Evolutionary conservation across 2,888 invertebrate genomes (phyloP), one percentile per base, ranked within the genome.

Genomic region (Trilocha varians): DNA sequence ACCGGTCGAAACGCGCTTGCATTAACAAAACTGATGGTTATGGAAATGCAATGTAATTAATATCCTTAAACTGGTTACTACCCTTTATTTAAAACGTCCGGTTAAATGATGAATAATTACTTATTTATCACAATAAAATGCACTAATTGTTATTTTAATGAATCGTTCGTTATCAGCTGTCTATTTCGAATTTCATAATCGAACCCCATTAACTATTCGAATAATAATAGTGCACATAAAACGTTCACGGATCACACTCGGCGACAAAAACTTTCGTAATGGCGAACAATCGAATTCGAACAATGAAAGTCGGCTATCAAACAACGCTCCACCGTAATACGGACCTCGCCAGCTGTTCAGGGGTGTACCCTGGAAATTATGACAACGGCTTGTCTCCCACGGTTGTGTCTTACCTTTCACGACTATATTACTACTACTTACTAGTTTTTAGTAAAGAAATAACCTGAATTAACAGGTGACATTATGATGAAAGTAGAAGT

Each of bases 311-410:
- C 70, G 65, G 55, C 72, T 65, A 74, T 78, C 76, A 73, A 80
- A 82, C 80, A 83, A 79, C 75, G 77, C 76, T 78, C 59, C 57
- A 57, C 63, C 69, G 65, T 67, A 66, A 64, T 65, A 63, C 65
- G 64, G 66, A 65, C 62, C 64, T 58, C 55, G 68, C 75, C 84
- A 83, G 83, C 83, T 82, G 84, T 70, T 59, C 61, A 57, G 64
- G 66, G 66, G 52, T 62, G 55, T 50, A 39, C 55, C 48, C 47
- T 59, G 59, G 67, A 63, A 68, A 59, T 52, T 56, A 51, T 64
- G 68, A 62, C 70, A 66, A 62, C 61, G 61, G 57, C 53, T 65
- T 70, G 70, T 78, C 71, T 80, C 82, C 67, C 82, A 80, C 80
- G 83, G 79, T 64, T 52, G 50, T 59, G 65, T 65, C 56, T 50